A percentile compares a stretch with the other conserved stretches of the same genome.
Evolutionary conservation across 37 sponge, comb jelly and placozoan genomes (phyloP).

Genomic region (Amphimedon queenslandica): DNA sequence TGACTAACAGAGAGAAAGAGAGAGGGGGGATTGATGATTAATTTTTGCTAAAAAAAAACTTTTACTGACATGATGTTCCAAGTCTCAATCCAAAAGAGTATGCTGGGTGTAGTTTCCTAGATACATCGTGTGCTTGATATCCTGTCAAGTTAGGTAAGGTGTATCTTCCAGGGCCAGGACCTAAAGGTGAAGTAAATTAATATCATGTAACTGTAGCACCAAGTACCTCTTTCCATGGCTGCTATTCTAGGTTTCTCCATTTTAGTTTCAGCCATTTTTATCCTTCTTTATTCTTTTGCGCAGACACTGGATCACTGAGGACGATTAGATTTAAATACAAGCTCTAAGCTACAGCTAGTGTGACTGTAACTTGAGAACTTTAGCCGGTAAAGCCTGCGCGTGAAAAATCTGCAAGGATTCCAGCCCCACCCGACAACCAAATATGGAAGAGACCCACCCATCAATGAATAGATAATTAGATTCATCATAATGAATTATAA

Average conservation of each 20-base stretch:
- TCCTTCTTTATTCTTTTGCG: no score
- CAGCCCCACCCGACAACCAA: no score
- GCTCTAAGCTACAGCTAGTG: no score
- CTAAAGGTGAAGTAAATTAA: conserved; percentile 13
- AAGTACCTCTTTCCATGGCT: conserved; percentile 81
- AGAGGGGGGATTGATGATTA: neutral
- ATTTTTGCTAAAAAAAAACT: neutral
- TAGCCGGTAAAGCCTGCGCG: no score
- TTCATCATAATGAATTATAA: no score
- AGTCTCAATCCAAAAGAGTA: conserved; percentile 84
- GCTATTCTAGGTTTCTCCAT: conserved; percentile 65
- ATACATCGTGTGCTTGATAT: conserved; percentile 57
- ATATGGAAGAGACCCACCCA: no score
- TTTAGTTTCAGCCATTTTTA: no score
- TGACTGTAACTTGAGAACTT: no score
- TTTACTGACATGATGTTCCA: conserved; percentile 57
- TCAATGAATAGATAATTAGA: no score
- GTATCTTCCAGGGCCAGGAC: conserved; percentile 93
- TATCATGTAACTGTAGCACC: neutral
- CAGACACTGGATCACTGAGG: no score
- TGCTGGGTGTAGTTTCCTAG: conserved; percentile 64
- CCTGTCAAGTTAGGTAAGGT: conserved; percentile 77
- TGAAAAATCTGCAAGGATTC: no score
- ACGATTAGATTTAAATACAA: no score
- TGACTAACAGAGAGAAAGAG: conserved; percentile 48